Conservation (phyloP, 2,797 vertebrate species). For the Pogonophryne albipinna region DNA sequence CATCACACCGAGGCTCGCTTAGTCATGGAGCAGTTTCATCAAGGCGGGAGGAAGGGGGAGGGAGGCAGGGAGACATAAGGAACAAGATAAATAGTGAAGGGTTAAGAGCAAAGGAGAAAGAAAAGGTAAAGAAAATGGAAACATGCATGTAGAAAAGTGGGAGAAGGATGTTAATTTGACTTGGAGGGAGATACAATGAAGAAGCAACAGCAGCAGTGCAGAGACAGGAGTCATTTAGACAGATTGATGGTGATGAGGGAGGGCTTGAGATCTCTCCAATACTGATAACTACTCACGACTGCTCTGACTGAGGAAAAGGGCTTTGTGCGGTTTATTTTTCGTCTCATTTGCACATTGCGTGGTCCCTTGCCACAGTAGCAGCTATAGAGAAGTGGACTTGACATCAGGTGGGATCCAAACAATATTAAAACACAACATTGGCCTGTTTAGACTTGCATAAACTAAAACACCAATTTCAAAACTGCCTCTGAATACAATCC, state of each 20-base stretch:
- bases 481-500: conserved; percentile 38
- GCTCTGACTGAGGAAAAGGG: conserved; percentile 42
- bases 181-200: conserved; percentile 41
- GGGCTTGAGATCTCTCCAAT: conserved; percentile 62
- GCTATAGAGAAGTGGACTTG: conserved; percentile 40
- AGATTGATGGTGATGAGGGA: conserved; percentile 75
- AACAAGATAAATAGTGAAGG: conserved; percentile 26
- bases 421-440: conserved; percentile 45
- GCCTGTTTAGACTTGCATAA: conserved; percentile 47
- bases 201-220: conserved; percentile 26
- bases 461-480: conserved; percentile 47
- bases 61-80: background rate
- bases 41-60: background rate
- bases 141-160: conserved; percentile 22
- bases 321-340: conserved; percentile 26
- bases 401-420: conserved; percentile 48
- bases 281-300: conserved; percentile 66
- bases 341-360: conserved; percentile 24
- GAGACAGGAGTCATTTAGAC: conserved; percentile 66
- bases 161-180: conserved; percentile 39
- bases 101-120: conserved; percentile 13
- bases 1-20: conserved; percentile 49
- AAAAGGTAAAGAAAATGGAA: conserved; percentile 14
- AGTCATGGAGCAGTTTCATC: conserved; percentile 57
- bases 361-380: conserved; percentile 7